Evolutionary conservation across 2,797 vertebrate genomes (phyloP).

Genomic region (Notolabrus celidotus): DNA sequence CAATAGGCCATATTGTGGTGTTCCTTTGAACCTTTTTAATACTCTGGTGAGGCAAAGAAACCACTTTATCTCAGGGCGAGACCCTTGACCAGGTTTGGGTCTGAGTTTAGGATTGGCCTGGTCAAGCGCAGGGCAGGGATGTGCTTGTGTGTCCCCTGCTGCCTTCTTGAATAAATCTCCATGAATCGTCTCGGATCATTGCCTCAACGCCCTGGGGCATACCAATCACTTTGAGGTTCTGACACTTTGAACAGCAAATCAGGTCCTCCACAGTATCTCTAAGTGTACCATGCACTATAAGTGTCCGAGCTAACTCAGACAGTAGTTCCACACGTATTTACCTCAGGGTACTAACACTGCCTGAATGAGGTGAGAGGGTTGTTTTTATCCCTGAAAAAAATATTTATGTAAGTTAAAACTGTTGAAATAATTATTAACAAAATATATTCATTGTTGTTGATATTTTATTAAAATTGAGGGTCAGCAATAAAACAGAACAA

Average conservation of each 20-base stretch:
- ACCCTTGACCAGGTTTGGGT: not conserved
- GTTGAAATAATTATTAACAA: too few species aligned
- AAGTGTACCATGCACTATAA: not conserved
- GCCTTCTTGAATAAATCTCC: constrained; percentile 6
- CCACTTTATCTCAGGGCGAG: not conserved
- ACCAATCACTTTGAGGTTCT: constrained; percentile 6
- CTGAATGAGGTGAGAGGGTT: not conserved
- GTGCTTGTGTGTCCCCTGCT: not conserved
- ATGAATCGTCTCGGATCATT: constrained; percentile 9
- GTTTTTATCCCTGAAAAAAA: not conserved
- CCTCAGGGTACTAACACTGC: not conserved
- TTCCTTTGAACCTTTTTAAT: not conserved
- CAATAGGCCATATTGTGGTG: not conserved
- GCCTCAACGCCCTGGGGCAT: not conserved
- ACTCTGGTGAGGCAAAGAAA: not conserved
- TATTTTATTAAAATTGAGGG: too few species aligned
- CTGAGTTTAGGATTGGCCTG: not conserved
- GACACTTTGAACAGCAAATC: constrained; percentile 8
- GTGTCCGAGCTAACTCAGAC: not conserved
- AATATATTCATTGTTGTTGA: too few species aligned
- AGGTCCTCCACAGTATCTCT: constrained; percentile 1
- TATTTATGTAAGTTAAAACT: too few species aligned
- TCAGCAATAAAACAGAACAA: too few species aligned
- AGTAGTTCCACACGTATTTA: not conserved
- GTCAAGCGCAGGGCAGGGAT: not conserved